These are phyloP conservation scores for Anthonomus grandis DNA, from an alignment of 1,140 invertebrate species.

Conservation along the genomic window DNA sequence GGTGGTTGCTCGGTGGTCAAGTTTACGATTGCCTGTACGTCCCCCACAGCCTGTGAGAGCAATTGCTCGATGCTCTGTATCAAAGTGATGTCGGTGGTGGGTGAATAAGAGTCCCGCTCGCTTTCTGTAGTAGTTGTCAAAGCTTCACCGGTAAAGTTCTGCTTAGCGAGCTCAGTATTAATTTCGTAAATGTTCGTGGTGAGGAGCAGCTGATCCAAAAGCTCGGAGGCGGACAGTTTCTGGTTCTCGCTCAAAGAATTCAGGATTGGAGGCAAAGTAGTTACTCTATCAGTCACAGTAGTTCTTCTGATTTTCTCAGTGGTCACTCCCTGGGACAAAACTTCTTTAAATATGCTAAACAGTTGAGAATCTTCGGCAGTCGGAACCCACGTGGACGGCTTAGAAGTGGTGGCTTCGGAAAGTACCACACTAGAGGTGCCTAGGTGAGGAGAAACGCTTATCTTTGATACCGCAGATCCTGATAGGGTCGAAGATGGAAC, in stretches of 20 bases:
- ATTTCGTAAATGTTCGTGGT: constrained; percentile 44
- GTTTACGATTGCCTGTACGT: constrained; percentile 19
- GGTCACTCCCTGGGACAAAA: not conserved
- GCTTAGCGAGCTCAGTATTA: constrained; percentile 33
- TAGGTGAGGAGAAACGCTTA: too few relatives aligned
- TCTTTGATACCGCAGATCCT: too few relatives aligned
- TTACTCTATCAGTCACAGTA: not conserved
- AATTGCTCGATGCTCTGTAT: constrained; percentile 41
- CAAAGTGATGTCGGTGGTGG: constrained; percentile 28
- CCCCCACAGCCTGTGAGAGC: constrained; percentile 39
- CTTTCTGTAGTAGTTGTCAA: constrained; percentile 10
- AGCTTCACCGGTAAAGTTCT: not conserved
- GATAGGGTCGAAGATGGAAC: too few relatives aligned
- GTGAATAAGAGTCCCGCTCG: constrained; percentile 10
- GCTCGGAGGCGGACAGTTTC: constrained; percentile 24
- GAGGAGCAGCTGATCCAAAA: constrained; percentile 34
- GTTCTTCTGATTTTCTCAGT: not conserved
- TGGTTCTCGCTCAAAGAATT: constrained; percentile 16
- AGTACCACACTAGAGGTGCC: not conserved
- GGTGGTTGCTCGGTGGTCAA: constrained; percentile 21
- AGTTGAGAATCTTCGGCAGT: constrained; percentile 3
- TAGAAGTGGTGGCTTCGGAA: constrained; percentile 3
- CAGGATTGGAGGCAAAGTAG: constrained; percentile 12
- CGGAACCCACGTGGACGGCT: not conserved
- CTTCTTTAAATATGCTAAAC: constrained; percentile 12